phyloP scores from a whole-genome alignment of 2,113 vertebrate species.

The Brienomyrus longianalis region DNA sequence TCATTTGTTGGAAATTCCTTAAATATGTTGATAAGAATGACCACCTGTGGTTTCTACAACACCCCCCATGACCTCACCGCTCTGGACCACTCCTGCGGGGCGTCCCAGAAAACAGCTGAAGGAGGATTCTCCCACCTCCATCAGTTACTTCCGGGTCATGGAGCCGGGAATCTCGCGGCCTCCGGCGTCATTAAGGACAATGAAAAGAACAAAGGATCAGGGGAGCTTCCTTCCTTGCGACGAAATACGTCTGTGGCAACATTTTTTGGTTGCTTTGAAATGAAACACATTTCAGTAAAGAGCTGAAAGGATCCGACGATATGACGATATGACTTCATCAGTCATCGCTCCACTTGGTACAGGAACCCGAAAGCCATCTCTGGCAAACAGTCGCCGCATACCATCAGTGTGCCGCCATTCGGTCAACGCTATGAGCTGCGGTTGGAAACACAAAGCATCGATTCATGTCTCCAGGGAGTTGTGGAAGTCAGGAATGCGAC shows the following conservation, averaged over 20 bases:
- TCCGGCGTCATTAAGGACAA: background rate
- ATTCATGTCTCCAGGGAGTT: background rate
- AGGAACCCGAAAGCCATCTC: background rate
- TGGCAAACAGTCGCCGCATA: background rate
- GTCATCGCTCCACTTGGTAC: background rate
- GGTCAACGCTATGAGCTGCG: background rate
- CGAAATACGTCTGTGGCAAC: background rate
- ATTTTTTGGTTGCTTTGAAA: slow-evolving; percentile 22
- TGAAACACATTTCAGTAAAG: background rate
- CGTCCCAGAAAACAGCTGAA: background rate
- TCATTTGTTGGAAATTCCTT: background rate
- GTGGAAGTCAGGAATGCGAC: background rate
- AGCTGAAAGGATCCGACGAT: background rate
- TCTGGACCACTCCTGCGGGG: background rate
- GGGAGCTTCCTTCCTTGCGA: background rate
- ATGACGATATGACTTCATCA: background rate
- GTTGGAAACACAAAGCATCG: background rate
- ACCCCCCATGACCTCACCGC: background rate
- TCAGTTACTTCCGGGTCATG: background rate
- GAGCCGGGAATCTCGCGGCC: background rate
- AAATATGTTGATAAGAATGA: background rate
- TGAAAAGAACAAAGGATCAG: background rate
- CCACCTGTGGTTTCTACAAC: background rate
- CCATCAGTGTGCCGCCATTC: background rate
- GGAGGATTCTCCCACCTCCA: background rate